Evolutionary conservation across 2,888 invertebrate genomes (phyloP).

Genomic region (Steinernema hermaphroditum): DNA sequence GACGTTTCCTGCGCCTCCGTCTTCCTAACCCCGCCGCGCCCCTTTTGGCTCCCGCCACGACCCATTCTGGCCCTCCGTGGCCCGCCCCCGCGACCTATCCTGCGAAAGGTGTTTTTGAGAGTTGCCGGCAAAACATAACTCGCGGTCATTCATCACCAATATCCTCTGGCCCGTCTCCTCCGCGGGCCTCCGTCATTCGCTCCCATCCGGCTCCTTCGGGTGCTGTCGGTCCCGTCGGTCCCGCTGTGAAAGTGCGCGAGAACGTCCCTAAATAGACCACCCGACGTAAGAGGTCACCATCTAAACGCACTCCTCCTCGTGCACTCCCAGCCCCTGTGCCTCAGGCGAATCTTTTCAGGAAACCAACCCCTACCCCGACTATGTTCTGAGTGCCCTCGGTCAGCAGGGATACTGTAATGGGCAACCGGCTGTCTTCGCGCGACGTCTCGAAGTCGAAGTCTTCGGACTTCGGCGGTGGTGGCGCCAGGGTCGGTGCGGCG

Average conservation of each 20-base stretch:
- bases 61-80: neutral
- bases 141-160: constrained; percentile 15
- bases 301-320: too few relatives aligned
- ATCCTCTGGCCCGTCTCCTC: constrained; percentile 11
- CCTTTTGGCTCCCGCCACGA: too few relatives aligned
- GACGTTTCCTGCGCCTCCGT: constrained; percentile 5
- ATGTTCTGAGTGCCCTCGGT: neutral
- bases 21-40: neutral
- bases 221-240: neutral
- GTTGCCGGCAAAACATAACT: constrained; percentile 19
- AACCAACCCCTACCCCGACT: neutral
- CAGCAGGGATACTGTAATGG: neutral
- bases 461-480: constrained; percentile 2
- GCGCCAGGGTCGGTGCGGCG: constrained; percentile 12
- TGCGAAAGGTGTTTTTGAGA: constrained; percentile 25
- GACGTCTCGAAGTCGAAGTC: constrained; percentile 3
- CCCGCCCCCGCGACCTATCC: neutral
- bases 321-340: too few relatives aligned
- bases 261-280: too few relatives aligned
- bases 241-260: constrained; percentile 10
- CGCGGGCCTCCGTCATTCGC: constrained; percentile 26
- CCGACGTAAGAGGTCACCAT: too few relatives aligned
- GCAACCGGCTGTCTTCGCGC: neutral
- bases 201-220: neutral
- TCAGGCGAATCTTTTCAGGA: too few relatives aligned